Conservation (phyloP, 2,888 invertebrate species). For the Caenorhabditis zanzibari region DNA sequence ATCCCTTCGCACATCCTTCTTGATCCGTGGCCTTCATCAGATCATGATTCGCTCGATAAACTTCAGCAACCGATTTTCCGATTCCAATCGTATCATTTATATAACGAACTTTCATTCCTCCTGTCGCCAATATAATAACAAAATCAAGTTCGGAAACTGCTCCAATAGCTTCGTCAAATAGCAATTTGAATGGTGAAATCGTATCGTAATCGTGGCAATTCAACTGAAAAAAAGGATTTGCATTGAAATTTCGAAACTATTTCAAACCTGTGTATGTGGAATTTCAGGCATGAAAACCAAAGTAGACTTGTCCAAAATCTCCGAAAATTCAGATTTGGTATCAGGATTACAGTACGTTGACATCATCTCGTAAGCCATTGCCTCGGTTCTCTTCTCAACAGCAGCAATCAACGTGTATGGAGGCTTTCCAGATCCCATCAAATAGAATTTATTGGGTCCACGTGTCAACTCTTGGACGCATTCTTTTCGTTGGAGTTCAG, state of each 20-base stretch:
- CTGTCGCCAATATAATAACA: conserved; percentile 78
- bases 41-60: conserved; percentile 62
- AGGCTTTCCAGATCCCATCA: conserved; percentile 76
- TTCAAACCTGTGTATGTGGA: conserved; percentile 78
- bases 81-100: conserved; percentile 70
- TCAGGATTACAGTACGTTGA: conserved; percentile 68
- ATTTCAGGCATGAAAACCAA: conserved; percentile 81
- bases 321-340: conserved; percentile 39
- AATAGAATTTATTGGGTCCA: conserved; percentile 54
- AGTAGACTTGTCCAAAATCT: conserved; percentile 71
- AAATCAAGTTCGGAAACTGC: conserved; percentile 78
- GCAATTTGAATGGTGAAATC: conserved; percentile 78
- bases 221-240: conserved; percentile 55
- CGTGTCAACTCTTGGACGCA: conserved; percentile 65
- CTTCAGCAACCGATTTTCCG: conserved; percentile 61
- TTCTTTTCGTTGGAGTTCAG: conserved; percentile 58
- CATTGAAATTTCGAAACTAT: neutral
- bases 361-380: conserved; percentile 79
- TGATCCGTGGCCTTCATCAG: conserved; percentile 61
- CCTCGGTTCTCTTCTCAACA: conserved; percentile 81
- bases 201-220: conserved; percentile 83
- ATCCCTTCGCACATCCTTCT: conserved; percentile 71
- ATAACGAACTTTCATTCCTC: conserved; percentile 77
- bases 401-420: conserved; percentile 80
- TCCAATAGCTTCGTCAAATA: conserved; percentile 72